Evolutionary conservation across 2,888 invertebrate species (phyloP).

Genomic region (Lingula anatina): DNA sequence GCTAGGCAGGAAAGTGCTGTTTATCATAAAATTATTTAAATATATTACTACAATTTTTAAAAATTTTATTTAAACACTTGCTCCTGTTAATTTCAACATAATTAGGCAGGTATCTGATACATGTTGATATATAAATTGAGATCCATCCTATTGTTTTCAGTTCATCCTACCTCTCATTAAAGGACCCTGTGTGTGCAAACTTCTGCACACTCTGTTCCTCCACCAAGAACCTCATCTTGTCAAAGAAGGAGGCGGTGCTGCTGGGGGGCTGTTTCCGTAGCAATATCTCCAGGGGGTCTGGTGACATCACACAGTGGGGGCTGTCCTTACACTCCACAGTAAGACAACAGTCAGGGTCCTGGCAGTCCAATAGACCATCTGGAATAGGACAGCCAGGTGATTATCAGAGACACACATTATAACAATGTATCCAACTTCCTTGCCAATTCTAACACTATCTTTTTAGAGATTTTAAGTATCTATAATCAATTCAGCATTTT

Average conservation of each 20-base stretch:
- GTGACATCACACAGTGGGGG: conserved; percentile 91
- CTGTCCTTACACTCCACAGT: conserved; percentile 81
- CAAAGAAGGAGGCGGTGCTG: conserved; percentile 94
- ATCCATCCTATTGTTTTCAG: no score
- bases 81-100: no score
- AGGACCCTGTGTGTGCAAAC: conserved; percentile 95
- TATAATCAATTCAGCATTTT: neutral
- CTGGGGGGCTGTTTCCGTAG: conserved; percentile 93
- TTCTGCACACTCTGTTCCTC: conserved; percentile 98
- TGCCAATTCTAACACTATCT: no score
- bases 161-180: conserved; percentile 98
- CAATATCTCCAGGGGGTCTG: conserved; percentile 93
- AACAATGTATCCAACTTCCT: no score
- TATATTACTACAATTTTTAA: no score
- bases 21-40: no score
- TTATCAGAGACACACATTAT: no score
- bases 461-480: no score
- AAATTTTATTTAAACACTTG: no score
- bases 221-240: conserved; percentile 94
- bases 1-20: no score
- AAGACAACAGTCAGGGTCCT: conserved; percentile 93
- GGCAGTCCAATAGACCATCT: conserved; percentile 98
- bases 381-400: conserved; percentile 23
- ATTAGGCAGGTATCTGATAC: no score
- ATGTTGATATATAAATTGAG: no score